Percentiles rank a stretch among this genome's conserved stretches.
Evolutionary conservation across 2,797 vertebrate genomes (phyloP).

Genomic region (Erethizon dorsatum): DNA sequence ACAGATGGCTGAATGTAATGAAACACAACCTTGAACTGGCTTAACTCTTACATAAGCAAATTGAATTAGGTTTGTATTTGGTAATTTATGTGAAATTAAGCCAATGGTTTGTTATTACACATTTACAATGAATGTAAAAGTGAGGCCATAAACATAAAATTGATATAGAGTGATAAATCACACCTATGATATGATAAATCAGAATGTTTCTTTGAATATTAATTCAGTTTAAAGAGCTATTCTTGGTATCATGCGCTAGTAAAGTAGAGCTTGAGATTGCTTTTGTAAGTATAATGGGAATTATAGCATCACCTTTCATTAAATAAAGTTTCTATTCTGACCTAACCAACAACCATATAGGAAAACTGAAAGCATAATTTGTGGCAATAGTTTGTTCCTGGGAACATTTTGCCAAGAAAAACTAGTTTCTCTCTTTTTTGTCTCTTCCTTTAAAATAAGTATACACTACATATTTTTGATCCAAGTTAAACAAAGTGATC

Average conservation of each 20-base stretch:
- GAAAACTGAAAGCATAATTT: slow-evolving; percentile 59
- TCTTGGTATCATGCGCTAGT: neutral
- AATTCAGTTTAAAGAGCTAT: neutral
- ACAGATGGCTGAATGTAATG: slow-evolving; percentile 1
- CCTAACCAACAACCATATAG: neutral
- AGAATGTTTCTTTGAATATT: neutral
- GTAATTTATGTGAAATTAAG: slow-evolving; percentile 57
- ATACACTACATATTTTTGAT: neutral
- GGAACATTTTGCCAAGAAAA: slow-evolving; percentile 4
- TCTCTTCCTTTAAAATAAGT: slow-evolving; percentile 63
- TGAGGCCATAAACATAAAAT: neutral
- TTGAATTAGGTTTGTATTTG: slow-evolving; percentile 18
- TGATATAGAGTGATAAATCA: slow-evolving; percentile 60
- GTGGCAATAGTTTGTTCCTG: neutral
- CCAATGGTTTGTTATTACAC: neutral
- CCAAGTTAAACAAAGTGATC: neutral
- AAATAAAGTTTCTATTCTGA: slow-evolving; percentile 50
- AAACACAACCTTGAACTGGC: neutral
- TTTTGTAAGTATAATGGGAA: neutral
- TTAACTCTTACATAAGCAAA: slow-evolving; percentile 24
- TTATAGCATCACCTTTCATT: neutral
- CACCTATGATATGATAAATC: neutral
- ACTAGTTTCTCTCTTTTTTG: neutral
- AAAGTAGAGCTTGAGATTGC: neutral
- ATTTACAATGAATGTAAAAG: slow-evolving; percentile 27